Evolutionary conservation across 2,888 invertebrate genomes (phyloP), one percentile per base, ranked within the genome.

Genomic region (Eilema sororculum): DNA sequence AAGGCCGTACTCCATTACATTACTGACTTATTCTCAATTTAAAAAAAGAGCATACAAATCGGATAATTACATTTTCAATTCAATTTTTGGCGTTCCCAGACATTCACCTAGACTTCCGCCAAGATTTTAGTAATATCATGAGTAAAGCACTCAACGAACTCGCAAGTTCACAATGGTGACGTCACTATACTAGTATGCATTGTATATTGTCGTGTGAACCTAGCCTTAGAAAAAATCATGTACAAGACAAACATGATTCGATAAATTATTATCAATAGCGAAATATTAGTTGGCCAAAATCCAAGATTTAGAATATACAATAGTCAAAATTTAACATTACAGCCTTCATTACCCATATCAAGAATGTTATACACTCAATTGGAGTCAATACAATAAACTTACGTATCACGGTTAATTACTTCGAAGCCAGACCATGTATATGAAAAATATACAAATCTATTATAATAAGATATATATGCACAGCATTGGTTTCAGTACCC

Each of bases 401-500:
- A 69, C 65, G 25, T 65, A 60, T 59, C 57, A 28, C 41, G 16
- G 46, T 52, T 52, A 9, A n/a, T 59, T 5, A 62, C 71, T 71
- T 71, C n/a, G 52, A 52, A 52, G 52, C 52, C 52, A 71, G 41
- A 69, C 41, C 57, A 72, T 69, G 68, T 67, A 72, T 69, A 69
- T 67, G 61, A 78, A 74, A 72, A 69, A 71, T 63, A 75, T 67
- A 75, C 33, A 69, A 57, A 59, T 72, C 66, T 64, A 74, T 52
- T 72, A 68, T 69, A 73, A 75, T 78, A 73, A 71, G 73, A 81
- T 74, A 76, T 73, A 68, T 74, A 70, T 70, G 76, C 80, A 77
- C 66, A 76, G 78, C 73, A 60, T 76, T 81, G 76, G 77, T 77
- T 66, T 69, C 69, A 68, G 71, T 52, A 52, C 52, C 52, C 52